These are phyloP conservation scores for Odontamblyopus lacepedii DNA, from an alignment of 2,797 vertebrate species.

Conservation along the genomic window DNA sequence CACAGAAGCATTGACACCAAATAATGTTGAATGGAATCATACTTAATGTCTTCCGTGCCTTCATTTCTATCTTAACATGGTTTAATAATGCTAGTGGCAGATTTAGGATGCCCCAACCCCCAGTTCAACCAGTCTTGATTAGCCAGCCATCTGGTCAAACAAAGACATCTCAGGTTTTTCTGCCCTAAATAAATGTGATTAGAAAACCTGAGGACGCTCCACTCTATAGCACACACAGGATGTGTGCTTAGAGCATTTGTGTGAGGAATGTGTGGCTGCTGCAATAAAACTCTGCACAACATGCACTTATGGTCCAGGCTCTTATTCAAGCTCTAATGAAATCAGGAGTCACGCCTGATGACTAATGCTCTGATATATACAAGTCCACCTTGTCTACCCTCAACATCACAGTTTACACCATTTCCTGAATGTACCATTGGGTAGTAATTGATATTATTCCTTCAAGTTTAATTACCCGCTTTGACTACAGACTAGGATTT, in stretches of 20 bases:
- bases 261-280: constrained; percentile 14
- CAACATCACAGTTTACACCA: background rate
- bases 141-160: constrained; percentile 73
- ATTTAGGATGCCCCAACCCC: constrained; percentile 60
- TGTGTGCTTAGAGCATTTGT: constrained; percentile 18
- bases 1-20: constrained; percentile 54
- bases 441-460: background rate
- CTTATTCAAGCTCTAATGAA: background rate
- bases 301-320: background rate
- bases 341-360: background rate
- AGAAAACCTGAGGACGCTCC: constrained; percentile 59
- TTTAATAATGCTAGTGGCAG: constrained; percentile 58
- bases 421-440: background rate
- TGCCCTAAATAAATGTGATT: constrained; percentile 69
- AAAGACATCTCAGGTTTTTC: constrained; percentile 70
- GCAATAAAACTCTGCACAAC: constrained; percentile 6
- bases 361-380: background rate
- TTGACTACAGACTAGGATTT: constrained; percentile 33
- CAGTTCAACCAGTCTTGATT: constrained; percentile 59
- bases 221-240: constrained; percentile 11
- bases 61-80: constrained; percentile 14
- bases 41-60: background rate
- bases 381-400: background rate
- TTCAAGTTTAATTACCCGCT: constrained; percentile 25
- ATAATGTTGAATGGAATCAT: constrained; percentile 11